Evolutionary conservation across 1,140 invertebrate species (phyloP), one percentile per base, ranked within the genome.

Genomic region (Lordiphosa clarofinis): DNA sequence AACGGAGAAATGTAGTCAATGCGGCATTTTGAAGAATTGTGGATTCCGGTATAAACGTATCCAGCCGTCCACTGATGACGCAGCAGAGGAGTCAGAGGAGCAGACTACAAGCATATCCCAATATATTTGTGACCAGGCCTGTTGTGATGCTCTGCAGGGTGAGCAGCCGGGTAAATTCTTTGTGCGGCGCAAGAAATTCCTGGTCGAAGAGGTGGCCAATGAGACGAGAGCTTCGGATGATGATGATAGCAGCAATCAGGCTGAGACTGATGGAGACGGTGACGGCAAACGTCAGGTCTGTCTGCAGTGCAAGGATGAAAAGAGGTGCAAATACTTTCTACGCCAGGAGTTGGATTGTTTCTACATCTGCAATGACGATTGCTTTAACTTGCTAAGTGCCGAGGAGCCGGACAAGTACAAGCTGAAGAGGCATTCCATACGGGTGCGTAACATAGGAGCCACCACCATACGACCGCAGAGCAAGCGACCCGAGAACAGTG

Each of bases 261-360:
- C 12, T 0, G 46, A 63, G 4, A n/a, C 53, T 31, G 19, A 9
- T 4, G 55, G 12, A 9, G 13, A 43, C 0, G 36, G 5, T 4
- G 43, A 8, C n/a, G 11, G 9, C 7, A 21, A 48, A 36, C 12
- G 9, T 7, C 12, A 49, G 64, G 10, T 13, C 4, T 88, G 87
- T 38, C 55, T 88, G 46, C 79, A 87, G 19, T 88, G 87, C 57
- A 88, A 86, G 36, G 79, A 88, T 52, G 87, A 90, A 53, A 91
- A 90, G 75, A 67, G 65, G 1, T 92, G 91, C 69, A 92, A 91
- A 65, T 92, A 91, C 58, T 91, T 90, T 65, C 90, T 92, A 50
- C 89, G 90, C 31, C 90, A 89, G 49, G 91, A 91, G 11, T 90
- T 90, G 63, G 89, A 91, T 21, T 90, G 89, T 4, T 89, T 89